Conservation (phyloP, 2,113 vertebrate genomes). For the Eulemur rufifrons region DNA sequence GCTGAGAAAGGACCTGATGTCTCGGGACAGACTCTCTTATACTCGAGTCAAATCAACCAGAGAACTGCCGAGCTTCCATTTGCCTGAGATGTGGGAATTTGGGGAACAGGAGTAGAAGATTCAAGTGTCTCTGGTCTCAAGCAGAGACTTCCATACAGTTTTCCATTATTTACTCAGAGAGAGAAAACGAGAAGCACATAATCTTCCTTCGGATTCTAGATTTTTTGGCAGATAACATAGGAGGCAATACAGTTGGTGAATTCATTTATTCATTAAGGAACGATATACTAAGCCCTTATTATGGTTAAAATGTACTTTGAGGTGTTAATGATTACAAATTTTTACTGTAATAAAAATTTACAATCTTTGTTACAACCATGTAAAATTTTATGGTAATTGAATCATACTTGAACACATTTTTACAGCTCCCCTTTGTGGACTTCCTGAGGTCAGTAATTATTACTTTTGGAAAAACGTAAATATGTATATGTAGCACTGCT, state of each 20-base stretch:
- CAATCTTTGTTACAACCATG: conserved; percentile 2
- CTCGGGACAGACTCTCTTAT: too few relatives aligned
- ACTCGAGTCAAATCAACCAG: not conserved
- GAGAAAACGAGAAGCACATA: not conserved
- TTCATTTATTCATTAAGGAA: not conserved
- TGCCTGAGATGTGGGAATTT: accelerated
- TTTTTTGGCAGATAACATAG: not conserved
- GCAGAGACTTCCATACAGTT: not conserved
- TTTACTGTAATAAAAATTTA: conserved; percentile 28
- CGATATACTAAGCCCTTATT: not conserved
- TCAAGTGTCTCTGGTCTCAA: not conserved
- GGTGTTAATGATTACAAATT: conserved; percentile 11
- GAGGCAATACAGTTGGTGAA: not conserved
- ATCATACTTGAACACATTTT: not conserved
- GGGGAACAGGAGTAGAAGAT: too few relatives aligned
- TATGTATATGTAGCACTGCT: not conserved
- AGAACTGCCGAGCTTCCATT: not conserved
- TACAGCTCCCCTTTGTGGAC: not conserved
- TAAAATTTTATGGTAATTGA: conserved; percentile 15
- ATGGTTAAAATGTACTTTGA: conserved; percentile 22
- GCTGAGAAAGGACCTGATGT: not conserved
- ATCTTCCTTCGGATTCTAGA: not conserved
- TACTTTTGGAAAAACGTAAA: not conserved
- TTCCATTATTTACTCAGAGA: not conserved
- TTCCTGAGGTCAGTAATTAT: not conserved